These are phyloP conservation scores for Avahi laniger DNA, from an alignment of 2,797 vertebrate species.

Conservation along the genomic window DNA sequence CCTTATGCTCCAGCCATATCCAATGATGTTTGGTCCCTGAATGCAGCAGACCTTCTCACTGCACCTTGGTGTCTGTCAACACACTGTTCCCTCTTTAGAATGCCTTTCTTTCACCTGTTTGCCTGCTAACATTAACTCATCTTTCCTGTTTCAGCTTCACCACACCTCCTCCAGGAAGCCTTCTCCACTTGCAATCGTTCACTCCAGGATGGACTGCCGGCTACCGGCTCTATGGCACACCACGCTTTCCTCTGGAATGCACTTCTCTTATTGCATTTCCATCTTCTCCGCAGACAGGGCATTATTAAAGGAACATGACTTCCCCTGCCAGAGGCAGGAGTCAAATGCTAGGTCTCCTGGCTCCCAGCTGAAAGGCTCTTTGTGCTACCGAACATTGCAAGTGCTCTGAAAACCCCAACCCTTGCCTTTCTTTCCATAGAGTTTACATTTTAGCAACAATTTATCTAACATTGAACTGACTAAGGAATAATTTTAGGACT, in stretches of 20 bases:
- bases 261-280: neutral
- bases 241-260: neutral
- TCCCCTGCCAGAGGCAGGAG: neutral
- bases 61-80: neutral
- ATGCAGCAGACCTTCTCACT: neutral
- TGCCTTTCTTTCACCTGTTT: neutral
- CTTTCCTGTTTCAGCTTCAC: neutral
- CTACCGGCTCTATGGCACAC: neutral
- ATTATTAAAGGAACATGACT: neutral
- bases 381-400: neutral
- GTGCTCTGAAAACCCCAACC: neutral
- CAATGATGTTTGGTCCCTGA: neutral
- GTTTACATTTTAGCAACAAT: neutral
- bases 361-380: neutral
- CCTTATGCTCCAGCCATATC: neutral
- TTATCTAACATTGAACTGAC: neutral
- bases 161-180: neutral
- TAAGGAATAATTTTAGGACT: neutral
- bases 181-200: neutral
- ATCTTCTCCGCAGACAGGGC: neutral
- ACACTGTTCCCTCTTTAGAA: neutral
- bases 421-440: neutral
- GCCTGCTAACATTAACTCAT: neutral
- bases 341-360: neutral
- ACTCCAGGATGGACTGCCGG: neutral